phyloP scores from a whole-genome alignment of 2,888 invertebrate species.

The Eilema griseolum region DNA sequence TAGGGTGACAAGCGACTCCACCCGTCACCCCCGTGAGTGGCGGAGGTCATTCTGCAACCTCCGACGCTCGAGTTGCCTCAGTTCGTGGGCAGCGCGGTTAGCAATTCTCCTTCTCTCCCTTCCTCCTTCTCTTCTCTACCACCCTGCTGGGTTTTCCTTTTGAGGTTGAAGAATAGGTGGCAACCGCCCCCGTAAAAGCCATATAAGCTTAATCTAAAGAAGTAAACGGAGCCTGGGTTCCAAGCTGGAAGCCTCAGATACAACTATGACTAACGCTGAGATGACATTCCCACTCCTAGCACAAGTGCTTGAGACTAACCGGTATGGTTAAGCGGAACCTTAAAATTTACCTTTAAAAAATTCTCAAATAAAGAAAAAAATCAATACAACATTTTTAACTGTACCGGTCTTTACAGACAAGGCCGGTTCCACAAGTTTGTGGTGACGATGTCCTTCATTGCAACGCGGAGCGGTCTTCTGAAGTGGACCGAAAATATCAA shows the following conservation, averaged over 20 bases:
- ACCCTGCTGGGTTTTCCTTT: neutral
- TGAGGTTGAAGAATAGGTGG: neutral
- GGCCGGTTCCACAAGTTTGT: slow-evolving; percentile 94
- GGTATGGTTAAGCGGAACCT: too few relatives aligned
- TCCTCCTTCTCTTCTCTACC: too few relatives aligned
- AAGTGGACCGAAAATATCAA: slow-evolving; percentile 93
- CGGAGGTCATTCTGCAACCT: too few relatives aligned
- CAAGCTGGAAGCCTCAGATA: neutral
- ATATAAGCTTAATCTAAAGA: neutral
- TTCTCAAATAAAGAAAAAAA: neutral
- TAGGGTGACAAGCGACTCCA: too few relatives aligned
- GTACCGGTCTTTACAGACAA: slow-evolving; percentile 90
- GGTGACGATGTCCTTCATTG: slow-evolving; percentile 94
- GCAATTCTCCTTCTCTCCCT: too few relatives aligned
- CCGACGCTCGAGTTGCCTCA: too few relatives aligned
- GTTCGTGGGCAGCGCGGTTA: too few relatives aligned
- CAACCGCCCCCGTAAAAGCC: neutral
- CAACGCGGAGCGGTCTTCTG: slow-evolving; percentile 95
- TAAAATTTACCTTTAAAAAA: too few relatives aligned
- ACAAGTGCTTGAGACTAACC: too few relatives aligned
- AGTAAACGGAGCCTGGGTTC: too few relatives aligned
- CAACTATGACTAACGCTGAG: neutral
- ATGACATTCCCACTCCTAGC: neutral
- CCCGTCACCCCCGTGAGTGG: too few relatives aligned
- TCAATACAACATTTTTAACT: slow-evolving; percentile 23